A percentile compares a stretch with the other conserved stretches of the same genome.
These are phyloP conservation scores for Hirtodrosophila cameraria DNA, from an alignment of 2,888 invertebrate species.

Conservation along the genomic window DNA sequence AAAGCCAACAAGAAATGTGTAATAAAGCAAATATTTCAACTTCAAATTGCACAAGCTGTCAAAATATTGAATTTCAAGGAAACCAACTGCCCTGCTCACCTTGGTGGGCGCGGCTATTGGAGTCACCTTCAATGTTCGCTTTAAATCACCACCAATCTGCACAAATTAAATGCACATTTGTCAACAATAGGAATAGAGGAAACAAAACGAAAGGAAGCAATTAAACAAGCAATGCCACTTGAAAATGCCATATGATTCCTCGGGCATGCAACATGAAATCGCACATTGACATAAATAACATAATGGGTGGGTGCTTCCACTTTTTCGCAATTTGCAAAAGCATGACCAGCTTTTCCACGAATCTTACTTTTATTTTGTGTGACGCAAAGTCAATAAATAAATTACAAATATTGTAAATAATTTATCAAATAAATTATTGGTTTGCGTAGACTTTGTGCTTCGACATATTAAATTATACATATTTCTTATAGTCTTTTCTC, in stretches of 20 bases:
- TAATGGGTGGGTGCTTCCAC: slow-evolving; percentile 20
- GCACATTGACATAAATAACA: slow-evolving; percentile 23
- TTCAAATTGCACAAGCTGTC: slow-evolving; percentile 53
- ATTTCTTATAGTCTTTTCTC: too few species aligned
- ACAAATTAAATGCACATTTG: slow-evolving; percentile 62
- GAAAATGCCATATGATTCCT: slow-evolving; percentile 24
- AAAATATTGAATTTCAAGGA: slow-evolving; percentile 55
- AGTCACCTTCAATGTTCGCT: slow-evolving; percentile 12
- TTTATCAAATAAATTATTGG: too few species aligned
- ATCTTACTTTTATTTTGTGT: too few species aligned
- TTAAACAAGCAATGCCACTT: slow-evolving; percentile 49
- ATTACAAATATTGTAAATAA: too few species aligned
- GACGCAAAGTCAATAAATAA: too few species aligned
- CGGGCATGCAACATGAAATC: slow-evolving; percentile 31
- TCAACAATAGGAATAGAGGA: slow-evolving; percentile 22
- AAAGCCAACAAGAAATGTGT: slow-evolving; percentile 26
- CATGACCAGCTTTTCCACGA: too few species aligned
- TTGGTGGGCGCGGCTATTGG: slow-evolving; percentile 12
- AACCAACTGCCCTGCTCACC: not conserved
- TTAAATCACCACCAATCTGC: slow-evolving; percentile 22
- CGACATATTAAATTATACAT: too few species aligned
- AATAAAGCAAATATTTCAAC: slow-evolving; percentile 49
- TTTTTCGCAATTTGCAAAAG: not conserved
- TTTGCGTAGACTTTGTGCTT: too few species aligned
- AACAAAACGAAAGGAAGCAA: slow-evolving; percentile 40